Base-by-base conservation (phyloP, 1,140 invertebrate genomes). In the Danaus melanippus region DNA sequence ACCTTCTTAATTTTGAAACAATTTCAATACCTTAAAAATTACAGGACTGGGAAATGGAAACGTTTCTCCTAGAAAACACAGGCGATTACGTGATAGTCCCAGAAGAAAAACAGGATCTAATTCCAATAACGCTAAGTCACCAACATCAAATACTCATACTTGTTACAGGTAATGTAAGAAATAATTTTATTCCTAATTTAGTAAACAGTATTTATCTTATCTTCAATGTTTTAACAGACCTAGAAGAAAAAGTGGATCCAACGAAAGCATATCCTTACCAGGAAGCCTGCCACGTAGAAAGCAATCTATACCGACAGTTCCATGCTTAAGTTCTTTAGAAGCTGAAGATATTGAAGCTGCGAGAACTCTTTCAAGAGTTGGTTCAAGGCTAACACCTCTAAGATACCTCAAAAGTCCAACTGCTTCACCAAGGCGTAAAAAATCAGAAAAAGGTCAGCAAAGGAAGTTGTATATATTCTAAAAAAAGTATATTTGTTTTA, bases 281-380 rank as follows among this genome's bases (percentile, higher is more conserved):
- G 90, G 91, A 32, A 92, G 91, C 65, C 76, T 92, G 42, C 90
- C 91, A 3, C 80, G 92, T 64, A 87, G 91, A 76, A 90, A 91
- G 75, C 90, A 91, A n/a, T 88, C 86, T 7, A 89, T 88, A 58
- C 86, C 87, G n/a, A 87, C 84, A 39, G 57, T 81, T 41, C 81
- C 85, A 46, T 82, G 81, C 49, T 53, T 87, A 15, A 86, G 86
- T 66, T 88, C 87, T 8, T 67, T 88, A 45, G 87, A 89, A 61
- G 87, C 88, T 0, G 86, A 89, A 62, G 89, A 91, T 51, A 86
- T 88, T 54, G 86, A 82, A 68, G 82, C 81, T 15, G 76, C 77
- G 12, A 66, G 75, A 55, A 79, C 75, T 42, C 60, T 84, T 10
- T 66, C 68, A 7, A 73, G 54, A 57, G 84, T 79, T 8, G 80